phyloP scores from a whole-genome alignment of 2,113 vertebrate species.

The Psilopsiagon aurifrons region DNA sequence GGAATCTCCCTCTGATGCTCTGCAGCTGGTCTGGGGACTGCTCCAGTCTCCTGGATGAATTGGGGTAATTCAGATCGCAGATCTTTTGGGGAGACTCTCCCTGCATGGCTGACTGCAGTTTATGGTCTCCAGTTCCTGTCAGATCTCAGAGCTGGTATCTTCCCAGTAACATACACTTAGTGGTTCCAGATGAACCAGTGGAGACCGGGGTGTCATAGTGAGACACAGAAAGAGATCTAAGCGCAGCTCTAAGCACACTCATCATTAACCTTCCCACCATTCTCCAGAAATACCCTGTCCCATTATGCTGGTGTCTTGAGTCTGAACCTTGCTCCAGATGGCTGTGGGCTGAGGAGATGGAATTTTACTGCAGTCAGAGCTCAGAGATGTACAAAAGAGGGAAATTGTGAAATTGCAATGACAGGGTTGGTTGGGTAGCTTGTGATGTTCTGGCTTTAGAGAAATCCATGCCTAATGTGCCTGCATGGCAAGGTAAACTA shows the following conservation, averaged over 20 bases:
- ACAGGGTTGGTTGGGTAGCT: constrained; percentile 53
- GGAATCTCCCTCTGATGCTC: not conserved
- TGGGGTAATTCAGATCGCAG: not conserved
- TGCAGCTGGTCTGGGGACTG: not conserved
- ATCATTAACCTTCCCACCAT: constrained; percentile 36
- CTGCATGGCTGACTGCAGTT: not conserved
- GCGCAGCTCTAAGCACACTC: not conserved
- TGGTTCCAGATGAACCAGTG: not conserved
- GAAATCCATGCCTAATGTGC: constrained; percentile 59
- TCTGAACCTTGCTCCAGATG: constrained; percentile 67
- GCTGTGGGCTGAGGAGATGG: constrained; percentile 57
- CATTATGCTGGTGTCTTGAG: constrained; percentile 35
- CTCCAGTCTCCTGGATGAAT: not conserved
- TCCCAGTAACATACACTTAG: not conserved
- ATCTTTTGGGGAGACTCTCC: not conserved
- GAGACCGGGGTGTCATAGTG: not conserved
- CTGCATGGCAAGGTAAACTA: constrained; percentile 59
- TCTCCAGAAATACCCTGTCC: constrained; percentile 50
- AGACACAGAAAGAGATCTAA: not conserved
- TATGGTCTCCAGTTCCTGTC: not conserved
- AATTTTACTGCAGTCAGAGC: constrained; percentile 49
- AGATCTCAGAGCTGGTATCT: not conserved
- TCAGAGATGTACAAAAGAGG: constrained; percentile 43
- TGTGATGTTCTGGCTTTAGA: constrained; percentile 58
- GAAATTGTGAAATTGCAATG: constrained; percentile 67